Conservation (phyloP, 1,140 invertebrate genomes). For the Sitodiplosis mosellana region DNA sequence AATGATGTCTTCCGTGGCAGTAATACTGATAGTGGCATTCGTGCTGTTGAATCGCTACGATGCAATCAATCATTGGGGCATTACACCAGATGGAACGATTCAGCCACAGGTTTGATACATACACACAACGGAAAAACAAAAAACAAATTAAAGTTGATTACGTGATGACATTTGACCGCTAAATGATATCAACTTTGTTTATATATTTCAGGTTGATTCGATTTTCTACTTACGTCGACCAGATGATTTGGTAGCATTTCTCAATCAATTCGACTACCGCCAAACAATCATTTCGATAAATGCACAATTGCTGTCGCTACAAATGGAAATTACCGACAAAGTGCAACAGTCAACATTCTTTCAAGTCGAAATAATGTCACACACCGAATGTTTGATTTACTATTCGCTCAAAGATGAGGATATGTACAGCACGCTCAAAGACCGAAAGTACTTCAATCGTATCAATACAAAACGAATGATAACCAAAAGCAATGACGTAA, state of each 20-base stretch:
- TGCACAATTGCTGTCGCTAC: slow-evolving; percentile 14
- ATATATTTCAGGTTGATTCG: slow-evolving; percentile 40
- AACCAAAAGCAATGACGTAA: background rate
- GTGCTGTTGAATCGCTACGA: background rate
- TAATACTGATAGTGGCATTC: background rate
- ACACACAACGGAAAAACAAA: no score
- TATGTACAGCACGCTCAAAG: slow-evolving; percentile 16
- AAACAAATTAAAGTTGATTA: background rate
- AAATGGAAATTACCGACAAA: slow-evolving; percentile 18
- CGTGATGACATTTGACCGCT: background rate
- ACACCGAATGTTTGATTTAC: slow-evolving; percentile 20
- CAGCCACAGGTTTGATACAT: background rate
- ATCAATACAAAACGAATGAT: slow-evolving; percentile 1
- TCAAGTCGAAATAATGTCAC: slow-evolving; percentile 17
- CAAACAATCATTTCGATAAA: slow-evolving; percentile 19
- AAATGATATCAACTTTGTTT: background rate
- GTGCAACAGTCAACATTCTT: slow-evolving; percentile 17
- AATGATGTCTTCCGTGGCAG: background rate
- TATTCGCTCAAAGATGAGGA: slow-evolving; percentile 17
- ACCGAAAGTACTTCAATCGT: slow-evolving; percentile 5
- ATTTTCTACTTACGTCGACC: slow-evolving; percentile 59
- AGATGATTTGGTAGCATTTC: slow-evolving; percentile 59
- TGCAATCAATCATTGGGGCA: background rate
- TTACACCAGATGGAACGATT: background rate
- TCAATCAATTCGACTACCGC: slow-evolving; percentile 52